These are phyloP conservation scores for Lophotis ruficrista DNA, from an alignment of 2,113 vertebrate genomes.

Conservation along the genomic window DNA sequence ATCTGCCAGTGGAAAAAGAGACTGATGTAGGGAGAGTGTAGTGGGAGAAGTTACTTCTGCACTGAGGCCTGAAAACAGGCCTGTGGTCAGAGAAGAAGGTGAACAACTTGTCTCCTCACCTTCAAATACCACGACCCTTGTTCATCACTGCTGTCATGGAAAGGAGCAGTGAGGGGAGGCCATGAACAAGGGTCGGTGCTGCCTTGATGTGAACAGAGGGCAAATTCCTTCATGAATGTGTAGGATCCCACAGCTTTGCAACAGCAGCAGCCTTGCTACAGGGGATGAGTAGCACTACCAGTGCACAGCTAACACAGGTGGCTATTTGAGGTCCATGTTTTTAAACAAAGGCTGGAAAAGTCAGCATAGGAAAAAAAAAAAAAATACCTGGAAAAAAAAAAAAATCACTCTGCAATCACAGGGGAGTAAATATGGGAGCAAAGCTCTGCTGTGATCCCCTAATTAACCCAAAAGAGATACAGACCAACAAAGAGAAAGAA, in stretches of 20 bases:
- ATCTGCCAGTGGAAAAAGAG: background rate
- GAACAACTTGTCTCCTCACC: background rate
- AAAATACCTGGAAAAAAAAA: background rate
- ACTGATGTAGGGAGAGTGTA: background rate
- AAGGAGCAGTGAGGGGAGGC: background rate
- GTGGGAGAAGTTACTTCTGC: background rate
- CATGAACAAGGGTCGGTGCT: background rate
- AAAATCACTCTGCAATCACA: background rate
- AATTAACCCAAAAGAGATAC: background rate
- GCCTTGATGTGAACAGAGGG: background rate
- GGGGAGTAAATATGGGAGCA: background rate
- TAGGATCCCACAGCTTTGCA: background rate
- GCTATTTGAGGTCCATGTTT: background rate
- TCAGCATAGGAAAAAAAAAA: background rate
- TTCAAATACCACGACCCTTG: background rate
- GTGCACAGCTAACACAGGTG: rapidly evolving
- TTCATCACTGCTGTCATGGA: background rate
- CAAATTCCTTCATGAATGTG: background rate
- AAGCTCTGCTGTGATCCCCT: background rate
- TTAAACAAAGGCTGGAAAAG: background rate
- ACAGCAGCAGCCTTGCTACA: background rate
- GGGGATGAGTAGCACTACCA: background rate
- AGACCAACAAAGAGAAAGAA: background rate
- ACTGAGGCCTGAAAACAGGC: background rate
- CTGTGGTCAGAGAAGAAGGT: background rate